Conservation (phyloP, 2,888 invertebrate species). For the Drosophila silvestris region DNA sequence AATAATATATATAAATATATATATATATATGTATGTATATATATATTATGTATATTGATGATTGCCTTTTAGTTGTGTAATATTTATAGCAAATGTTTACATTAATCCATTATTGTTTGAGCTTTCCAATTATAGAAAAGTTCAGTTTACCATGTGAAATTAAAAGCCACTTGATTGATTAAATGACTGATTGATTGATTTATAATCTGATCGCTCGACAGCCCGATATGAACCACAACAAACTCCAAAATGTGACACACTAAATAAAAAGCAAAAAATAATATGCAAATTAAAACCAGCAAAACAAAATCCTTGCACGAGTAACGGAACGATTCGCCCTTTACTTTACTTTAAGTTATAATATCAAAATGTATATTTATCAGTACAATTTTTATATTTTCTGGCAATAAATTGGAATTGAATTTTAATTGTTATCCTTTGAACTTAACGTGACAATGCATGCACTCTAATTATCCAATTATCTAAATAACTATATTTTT, state of each 20-base stretch:
- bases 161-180: slow-evolving; percentile 17
- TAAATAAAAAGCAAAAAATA: slow-evolving; percentile 12
- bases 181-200: slow-evolving; percentile 31
- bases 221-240: slow-evolving; percentile 5
- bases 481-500: not conserved
- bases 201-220: slow-evolving; percentile 13
- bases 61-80: slow-evolving; percentile 28
- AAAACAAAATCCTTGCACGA: slow-evolving; percentile 84
- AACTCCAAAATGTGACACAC: slow-evolving; percentile 28
- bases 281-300: slow-evolving; percentile 15
- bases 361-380: slow-evolving; percentile 17
- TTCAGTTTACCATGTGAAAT: slow-evolving; percentile 59
- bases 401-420: slow-evolving; percentile 82
- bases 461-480: slow-evolving; percentile 22
- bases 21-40: not conserved
- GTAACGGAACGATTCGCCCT: slow-evolving; percentile 84
- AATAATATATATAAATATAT: slow-evolving; percentile 3
- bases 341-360: slow-evolving; percentile 73
- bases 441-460: slow-evolving; percentile 25
- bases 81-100: slow-evolving; percentile 27
- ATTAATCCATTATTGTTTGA: slow-evolving; percentile 51
- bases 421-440: slow-evolving; percentile 31
- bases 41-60: slow-evolving; percentile 12
- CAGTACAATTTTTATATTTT: slow-evolving; percentile 5
- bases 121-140: slow-evolving; percentile 52